Evolutionary conservation across 2,113 vertebrate genomes (phyloP).

Genomic region (Carassius auratus): DNA sequence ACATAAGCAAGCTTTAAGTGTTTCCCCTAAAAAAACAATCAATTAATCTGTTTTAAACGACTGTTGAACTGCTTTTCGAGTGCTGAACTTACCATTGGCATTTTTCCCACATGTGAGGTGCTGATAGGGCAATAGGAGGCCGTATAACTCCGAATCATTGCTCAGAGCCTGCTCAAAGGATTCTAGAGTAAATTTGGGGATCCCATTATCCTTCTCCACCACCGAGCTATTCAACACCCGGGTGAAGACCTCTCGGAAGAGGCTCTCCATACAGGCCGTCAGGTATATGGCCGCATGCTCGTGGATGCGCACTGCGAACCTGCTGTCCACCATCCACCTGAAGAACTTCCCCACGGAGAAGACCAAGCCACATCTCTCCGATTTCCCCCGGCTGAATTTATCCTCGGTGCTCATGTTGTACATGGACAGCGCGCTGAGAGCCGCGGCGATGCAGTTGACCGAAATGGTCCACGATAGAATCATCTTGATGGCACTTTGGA

Average conservation of each 20-base stretch:
- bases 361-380: conserved; percentile 88
- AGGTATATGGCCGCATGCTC: conserved; percentile 97
- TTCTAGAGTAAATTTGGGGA: conserved; percentile 85
- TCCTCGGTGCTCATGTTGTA: conserved; percentile 97
- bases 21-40: neutral
- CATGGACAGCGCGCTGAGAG: conserved; percentile 90
- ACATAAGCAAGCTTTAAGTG: neutral
- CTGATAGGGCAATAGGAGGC: conserved; percentile 86
- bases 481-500: conserved; percentile 92
- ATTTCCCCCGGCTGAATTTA: conserved; percentile 91
- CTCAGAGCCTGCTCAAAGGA: conserved; percentile 88
- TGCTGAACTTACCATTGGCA: conserved; percentile 85
- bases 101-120: conserved; percentile 95
- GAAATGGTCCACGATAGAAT: conserved; percentile 90
- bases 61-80: neutral
- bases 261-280: conserved; percentile 89
- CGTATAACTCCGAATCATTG: conserved; percentile 91
- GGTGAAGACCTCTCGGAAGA: conserved; percentile 89
- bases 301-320: conserved; percentile 90
- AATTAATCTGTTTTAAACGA: neutral
- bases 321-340: conserved; percentile 97
- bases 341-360: conserved; percentile 96
- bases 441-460: conserved; percentile 84
- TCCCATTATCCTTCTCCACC: conserved; percentile 78
- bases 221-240: conserved; percentile 78